Evolutionary conservation across 2,888 invertebrate genomes (phyloP), one percentile per base, ranked within the genome.

Genomic region (Calameuta pallipes): DNA sequence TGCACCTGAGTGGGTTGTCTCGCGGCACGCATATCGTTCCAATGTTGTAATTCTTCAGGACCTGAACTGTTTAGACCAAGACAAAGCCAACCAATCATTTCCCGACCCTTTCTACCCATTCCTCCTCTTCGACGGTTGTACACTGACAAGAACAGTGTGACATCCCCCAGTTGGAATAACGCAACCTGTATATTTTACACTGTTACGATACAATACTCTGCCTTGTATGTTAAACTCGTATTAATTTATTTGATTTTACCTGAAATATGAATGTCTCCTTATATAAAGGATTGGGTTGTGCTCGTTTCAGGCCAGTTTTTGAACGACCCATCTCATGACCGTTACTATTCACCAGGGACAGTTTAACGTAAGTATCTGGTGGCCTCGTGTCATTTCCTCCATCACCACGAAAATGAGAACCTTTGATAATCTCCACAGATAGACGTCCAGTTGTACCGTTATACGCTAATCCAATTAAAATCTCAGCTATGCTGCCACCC

Each of bases 61-160:
- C 98, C 98, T 78, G 98, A 97, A 85, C 97, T 96, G 92, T 97
- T 98, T 90, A 97, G 94, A 11, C 98, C 98, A 79, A 98, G 92
- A 81, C 98, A 96, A 93, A 98, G 97, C 98, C 98, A 98, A 80
- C 98, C 98, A 85, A 98, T 96, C 96, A 98, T 97, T 92, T 98
- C 98, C 89, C 98, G 97, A 85, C 97, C 96, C 91, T 98, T 98
- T 84, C 96, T 96, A 84, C 97, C 96, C 92, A 98, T 98, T 83
- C 96, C 96, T 91, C 98, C 97, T 85, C 98, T 96, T 83, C 97
- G 96, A 91, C 98, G 96, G 89, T 95, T 95, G 94, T 98, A 98
- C 79, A 98, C 97, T 0, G 98, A 97, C 82, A 98, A 95, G 96
- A 98, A 97, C 83, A 98, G 93, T 1, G 98, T 98, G 77, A 98